Percentiles rank a stretch among this genome's conserved stretches.
Evolutionary conservation across 2,888 invertebrate genomes (phyloP).

Genomic region (Rutpela maculata): DNA sequence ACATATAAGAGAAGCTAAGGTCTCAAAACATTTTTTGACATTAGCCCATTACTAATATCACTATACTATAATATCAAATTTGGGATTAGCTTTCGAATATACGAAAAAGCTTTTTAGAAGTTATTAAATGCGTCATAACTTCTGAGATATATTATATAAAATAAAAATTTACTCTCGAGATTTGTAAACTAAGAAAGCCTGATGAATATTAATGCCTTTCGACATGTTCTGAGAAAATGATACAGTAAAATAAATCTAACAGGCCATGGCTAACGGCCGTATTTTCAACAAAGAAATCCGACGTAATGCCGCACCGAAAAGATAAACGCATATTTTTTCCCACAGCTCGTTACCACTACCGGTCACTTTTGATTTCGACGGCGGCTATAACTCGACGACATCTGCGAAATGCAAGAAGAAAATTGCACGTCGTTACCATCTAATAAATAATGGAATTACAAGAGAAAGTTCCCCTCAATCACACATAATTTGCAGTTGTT

Average conservation of each 20-base stretch:
- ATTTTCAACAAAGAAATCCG: slow-evolving; percentile 8
- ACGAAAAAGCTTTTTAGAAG: too few species aligned
- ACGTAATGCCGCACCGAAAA: not conserved
- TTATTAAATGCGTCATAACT: too few species aligned
- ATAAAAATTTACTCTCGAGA: too few species aligned
- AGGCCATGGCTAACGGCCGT: not conserved
- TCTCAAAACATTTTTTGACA: too few species aligned
- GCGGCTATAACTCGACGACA: slow-evolving; percentile 41
- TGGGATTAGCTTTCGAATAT: too few species aligned
- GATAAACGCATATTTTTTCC: slow-evolving; percentile 16
- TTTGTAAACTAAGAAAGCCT: not conserved
- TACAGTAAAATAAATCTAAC: not conserved
- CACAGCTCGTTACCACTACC: not conserved
- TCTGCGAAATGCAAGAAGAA: slow-evolving; percentile 52
- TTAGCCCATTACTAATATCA: too few species aligned
- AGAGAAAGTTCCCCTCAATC: slow-evolving; percentile 51
- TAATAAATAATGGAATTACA: slow-evolving; percentile 54
- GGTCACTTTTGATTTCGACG: slow-evolving; percentile 29
- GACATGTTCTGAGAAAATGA: not conserved
- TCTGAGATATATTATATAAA: too few species aligned
- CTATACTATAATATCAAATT: too few species aligned
- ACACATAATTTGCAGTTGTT: slow-evolving; percentile 44
- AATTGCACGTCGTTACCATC: slow-evolving; percentile 48
- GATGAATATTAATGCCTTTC: not conserved
- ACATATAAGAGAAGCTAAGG: too few species aligned